Base-by-base conservation (phyloP, 92 coral and sea anemone genomes). In the Montipora capitata region DNA sequence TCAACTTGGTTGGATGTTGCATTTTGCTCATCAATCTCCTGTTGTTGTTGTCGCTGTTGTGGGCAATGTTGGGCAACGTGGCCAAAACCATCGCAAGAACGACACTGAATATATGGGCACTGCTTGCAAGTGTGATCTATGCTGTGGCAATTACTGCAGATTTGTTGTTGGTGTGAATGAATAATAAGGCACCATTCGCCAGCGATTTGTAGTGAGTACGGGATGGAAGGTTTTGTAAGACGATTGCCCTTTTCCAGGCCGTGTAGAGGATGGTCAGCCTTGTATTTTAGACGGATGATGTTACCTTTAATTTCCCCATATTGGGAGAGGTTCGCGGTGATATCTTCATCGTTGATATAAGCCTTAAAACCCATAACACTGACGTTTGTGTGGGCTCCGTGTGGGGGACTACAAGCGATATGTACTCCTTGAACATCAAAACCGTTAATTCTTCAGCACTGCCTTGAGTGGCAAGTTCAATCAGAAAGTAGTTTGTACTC, bases 231-330 rank as follows among this genome's bases (percentile, higher is more conserved):
- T 13, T 75, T 49, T 6, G 0, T 35, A 13, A 80, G 67, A 12
- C 89, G 66, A 42, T 89, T 89, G 1, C 93, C 85, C 40, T 89
- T 89, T 13, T 89, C 85, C 0, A 77, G 17, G 2, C 89, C 85
- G 35, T 89, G 89, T 2, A 89, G 68, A 5, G 49, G 74, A 58
- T 89, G 93, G 54, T 74, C 79, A 0, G 65, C 44, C 20, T 89
- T 89, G 35, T 83, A 83, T 48, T 84, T 83, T 0, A 89, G 66
- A 3, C 89, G 42, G 5, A 89, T 79, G 2, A 89, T 56, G 2
- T 84, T 74, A 7, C 81, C 51, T 13, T 83, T 75, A 1, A 77
- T 11, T 65, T 77, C 85, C 0, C 93, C 89, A 13, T 83, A 77
- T 10, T 4, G 10, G 0, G 0, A 2, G 3, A 76, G n/a, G 0